These are phyloP conservation scores for Sigmodon hispidus DNA, from an alignment of 2,113 vertebrate species.

Conservation along the genomic window DNA sequence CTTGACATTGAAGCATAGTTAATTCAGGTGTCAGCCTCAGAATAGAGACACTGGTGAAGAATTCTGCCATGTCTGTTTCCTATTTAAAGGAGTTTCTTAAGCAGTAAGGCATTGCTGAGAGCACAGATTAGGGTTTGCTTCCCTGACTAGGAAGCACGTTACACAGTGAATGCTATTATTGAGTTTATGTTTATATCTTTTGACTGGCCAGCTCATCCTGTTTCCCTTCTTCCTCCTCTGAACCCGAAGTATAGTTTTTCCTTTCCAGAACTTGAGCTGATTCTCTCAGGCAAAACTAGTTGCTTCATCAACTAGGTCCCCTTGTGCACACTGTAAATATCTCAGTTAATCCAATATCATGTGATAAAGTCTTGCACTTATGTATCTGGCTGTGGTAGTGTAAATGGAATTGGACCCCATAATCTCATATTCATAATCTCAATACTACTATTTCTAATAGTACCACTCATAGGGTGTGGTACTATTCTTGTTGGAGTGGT, in stretches of 20 bases:
- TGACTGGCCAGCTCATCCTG: accelerated
- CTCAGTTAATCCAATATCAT: neutral
- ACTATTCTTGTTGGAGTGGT: no score
- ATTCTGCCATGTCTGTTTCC: neutral
- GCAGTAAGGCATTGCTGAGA: neutral
- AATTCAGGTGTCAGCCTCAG: neutral
- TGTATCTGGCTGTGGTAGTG: no score
- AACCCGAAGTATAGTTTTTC: neutral
- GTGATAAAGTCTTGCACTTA: neutral
- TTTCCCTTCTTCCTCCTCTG: neutral
- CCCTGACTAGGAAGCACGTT: neutral
- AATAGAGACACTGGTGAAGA: neutral
- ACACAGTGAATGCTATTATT: accelerated
- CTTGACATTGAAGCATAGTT: neutral
- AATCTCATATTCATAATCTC: no score
- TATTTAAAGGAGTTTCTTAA: neutral
- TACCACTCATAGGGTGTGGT: no score
- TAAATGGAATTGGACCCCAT: no score
- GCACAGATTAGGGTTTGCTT: no score
- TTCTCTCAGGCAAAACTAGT: neutral
- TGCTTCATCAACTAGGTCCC: neutral
- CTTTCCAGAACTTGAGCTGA: neutral
- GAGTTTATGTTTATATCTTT: accelerated
- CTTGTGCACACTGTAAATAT: neutral
- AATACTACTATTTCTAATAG: no score